Evolutionary conservation across 2,113 vertebrate genomes (phyloP).

Genomic region (Cettia cetti): DNA sequence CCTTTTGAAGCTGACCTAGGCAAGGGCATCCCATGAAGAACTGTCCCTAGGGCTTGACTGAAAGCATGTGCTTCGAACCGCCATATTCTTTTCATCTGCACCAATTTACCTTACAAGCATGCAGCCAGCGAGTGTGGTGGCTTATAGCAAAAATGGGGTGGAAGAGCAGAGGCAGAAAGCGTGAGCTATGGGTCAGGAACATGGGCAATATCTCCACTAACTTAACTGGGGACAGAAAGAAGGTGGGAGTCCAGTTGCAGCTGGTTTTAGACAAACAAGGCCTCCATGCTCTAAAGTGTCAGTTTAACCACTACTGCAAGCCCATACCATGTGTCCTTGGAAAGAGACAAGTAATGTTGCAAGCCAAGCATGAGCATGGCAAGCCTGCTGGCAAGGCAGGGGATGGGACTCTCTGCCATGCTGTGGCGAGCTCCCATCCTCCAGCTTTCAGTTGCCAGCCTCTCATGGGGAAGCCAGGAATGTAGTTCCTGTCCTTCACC

Average conservation of each 20-base stretch:
- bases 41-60: not conserved
- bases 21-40: not conserved
- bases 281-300: not conserved
- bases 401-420: not conserved
- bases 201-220: not conserved
- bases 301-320: not conserved
- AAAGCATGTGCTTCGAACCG: rapidly evolving
- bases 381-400: not conserved
- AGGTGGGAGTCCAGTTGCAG: not conserved
- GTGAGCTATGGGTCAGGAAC: not conserved
- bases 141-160: not conserved
- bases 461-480: not conserved
- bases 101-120: rapidly evolving
- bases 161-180: not conserved
- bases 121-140: rapidly evolving
- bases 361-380: rapidly evolving
- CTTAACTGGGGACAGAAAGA: not conserved
- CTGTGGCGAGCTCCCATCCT: not conserved
- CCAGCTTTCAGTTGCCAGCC: not conserved
- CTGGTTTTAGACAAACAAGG: not conserved
- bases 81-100: rapidly evolving
- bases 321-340: rapidly evolving
- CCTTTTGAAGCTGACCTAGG: not conserved
- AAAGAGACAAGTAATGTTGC: not conserved
- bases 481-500: not conserved